A percentile compares a stretch with the other conserved stretches of the same genome.
phyloP scores from a whole-genome alignment of 2,888 invertebrate genomes.

The Drosophila mimetica region DNA sequence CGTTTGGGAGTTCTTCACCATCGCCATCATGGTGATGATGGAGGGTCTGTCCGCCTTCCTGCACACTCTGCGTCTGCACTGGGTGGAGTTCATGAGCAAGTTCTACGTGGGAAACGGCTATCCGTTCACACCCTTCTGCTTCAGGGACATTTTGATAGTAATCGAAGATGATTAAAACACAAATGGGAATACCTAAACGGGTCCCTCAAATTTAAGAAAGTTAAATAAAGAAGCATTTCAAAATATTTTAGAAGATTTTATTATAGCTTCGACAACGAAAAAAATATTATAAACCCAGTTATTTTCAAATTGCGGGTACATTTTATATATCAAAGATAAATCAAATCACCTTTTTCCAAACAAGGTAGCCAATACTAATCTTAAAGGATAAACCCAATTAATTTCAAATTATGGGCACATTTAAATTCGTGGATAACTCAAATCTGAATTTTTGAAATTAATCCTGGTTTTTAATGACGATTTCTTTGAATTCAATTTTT shows the following conservation, averaged over 20 bases:
- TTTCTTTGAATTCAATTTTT: no score
- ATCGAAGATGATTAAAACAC: constrained; percentile 84
- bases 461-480: no score
- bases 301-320: no score
- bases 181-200: neutral
- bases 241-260: neutral
- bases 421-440: no score
- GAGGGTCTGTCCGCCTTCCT: constrained; percentile 99
- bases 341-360: no score
- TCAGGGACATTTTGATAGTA: constrained; percentile 89
- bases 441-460: no score
- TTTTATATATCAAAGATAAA: no score
- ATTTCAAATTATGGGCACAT: no score
- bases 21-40: constrained; percentile 98
- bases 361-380: no score
- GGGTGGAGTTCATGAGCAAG: constrained; percentile 99
- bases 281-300: neutral
- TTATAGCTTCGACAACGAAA: neutral
- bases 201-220: neutral
- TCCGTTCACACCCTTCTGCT: constrained; percentile 93
- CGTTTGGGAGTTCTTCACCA: constrained; percentile 95
- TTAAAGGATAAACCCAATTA: no score
- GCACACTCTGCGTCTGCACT: constrained; percentile 98
- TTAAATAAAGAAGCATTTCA: constrained; percentile 4
- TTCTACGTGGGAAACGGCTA: constrained; percentile 94